Conservation (phyloP, 2,113 vertebrate species). For the Poeciliopsis retropinna region DNA sequence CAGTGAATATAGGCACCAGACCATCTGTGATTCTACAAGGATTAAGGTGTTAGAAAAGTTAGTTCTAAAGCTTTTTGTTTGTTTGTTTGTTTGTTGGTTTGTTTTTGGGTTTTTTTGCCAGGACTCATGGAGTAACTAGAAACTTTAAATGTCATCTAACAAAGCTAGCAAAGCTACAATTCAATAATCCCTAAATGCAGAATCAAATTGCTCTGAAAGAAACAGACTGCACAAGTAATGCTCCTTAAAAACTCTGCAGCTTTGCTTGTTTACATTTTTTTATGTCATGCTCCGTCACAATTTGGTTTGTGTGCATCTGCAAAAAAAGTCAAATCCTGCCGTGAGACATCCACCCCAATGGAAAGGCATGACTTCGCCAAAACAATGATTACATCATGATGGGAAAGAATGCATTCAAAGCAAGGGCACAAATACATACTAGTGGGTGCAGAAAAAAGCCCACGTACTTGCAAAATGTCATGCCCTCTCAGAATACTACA, state of each 20-base stretch:
- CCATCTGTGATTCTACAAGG: no score
- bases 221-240: not conserved
- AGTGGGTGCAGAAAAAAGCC: conserved; percentile 2
- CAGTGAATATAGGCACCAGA: no score
- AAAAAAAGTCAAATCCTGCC: not conserved
- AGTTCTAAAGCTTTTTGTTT: no score
- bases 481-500: conserved; percentile 16
- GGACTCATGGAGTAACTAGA: not conserved
- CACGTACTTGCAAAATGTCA: not conserved
- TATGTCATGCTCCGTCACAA: not conserved
- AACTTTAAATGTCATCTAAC: not conserved
- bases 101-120: no score
- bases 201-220: not conserved
- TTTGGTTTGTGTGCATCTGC: not conserved
- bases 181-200: not conserved
- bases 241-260: not conserved
- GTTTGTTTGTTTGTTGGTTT: no score
- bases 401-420: conserved; percentile 1
- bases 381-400: conserved; percentile 11
- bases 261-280: not conserved
- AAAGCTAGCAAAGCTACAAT: not conserved
- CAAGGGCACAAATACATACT: not conserved
- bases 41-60: no score
- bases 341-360: not conserved
- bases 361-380: not conserved